phyloP scores from a whole-genome alignment of 2,888 invertebrate genomes.

The Nomada ruficornis region DNA sequence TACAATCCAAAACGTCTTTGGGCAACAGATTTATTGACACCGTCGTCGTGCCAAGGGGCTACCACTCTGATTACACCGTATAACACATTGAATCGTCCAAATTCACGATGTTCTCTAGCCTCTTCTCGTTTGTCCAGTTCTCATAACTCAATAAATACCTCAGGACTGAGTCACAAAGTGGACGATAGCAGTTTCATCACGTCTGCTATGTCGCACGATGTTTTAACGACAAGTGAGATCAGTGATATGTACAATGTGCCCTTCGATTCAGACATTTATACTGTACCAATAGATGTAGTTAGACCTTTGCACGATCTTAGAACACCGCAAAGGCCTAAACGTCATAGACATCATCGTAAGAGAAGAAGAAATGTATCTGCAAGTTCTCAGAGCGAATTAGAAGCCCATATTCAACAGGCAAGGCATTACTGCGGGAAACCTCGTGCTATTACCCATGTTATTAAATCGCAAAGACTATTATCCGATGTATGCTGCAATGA shows the following conservation, averaged over 20 bases:
- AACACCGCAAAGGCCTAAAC: conserved; percentile 84
- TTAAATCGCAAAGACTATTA: conserved; percentile 82
- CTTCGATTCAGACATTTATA: conserved; percentile 94
- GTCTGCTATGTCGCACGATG: conserved; percentile 95
- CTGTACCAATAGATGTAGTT: conserved; percentile 93
- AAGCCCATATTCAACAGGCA: conserved; percentile 82
- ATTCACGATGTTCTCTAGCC: conserved; percentile 91
- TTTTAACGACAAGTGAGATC: conserved; percentile 91
- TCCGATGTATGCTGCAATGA: conserved; percentile 81
- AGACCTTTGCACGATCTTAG: conserved; percentile 85
- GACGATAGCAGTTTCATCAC: conserved; percentile 95
- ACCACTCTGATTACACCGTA: conserved; percentile 82
- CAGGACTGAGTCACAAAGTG: conserved; percentile 89
- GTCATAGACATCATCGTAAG: conserved; percentile 84
- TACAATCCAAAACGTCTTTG: conserved; percentile 82
- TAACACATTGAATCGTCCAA: conserved; percentile 86
- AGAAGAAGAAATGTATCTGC: conserved; percentile 85
- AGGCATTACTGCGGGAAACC: conserved; percentile 82
- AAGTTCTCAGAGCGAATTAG: conserved; percentile 84
- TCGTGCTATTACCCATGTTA: conserved; percentile 81
- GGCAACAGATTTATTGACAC: conserved; percentile 87
- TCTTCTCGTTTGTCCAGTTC: conserved; percentile 93
- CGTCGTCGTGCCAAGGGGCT: conserved; percentile 83
- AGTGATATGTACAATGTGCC: conserved; percentile 94
- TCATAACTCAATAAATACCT: conserved; percentile 89